Conservation (phyloP, 53 echinoderm and acorn worm genomes). For the Temnopleurus reevesii region DNA sequence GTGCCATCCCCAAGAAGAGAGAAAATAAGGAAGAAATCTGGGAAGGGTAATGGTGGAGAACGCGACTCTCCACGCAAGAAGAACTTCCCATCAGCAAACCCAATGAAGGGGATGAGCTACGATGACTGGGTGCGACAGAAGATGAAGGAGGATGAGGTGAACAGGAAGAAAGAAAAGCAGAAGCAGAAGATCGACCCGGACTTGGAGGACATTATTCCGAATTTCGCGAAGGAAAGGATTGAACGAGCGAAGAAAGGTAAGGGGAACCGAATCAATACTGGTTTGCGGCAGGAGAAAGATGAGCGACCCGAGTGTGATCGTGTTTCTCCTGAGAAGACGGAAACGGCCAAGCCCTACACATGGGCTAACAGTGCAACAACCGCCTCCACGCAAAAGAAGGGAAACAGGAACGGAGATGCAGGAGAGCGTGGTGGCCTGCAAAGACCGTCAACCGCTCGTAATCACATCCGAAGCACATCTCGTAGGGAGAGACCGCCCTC, state of each 20-base stretch:
- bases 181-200: conserved; percentile 60
- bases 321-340: neutral
- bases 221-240: conserved; percentile 74
- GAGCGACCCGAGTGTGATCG: conserved; percentile 42
- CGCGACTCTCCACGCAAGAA: neutral
- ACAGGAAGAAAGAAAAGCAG: conserved; percentile 43
- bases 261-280: conserved; percentile 61
- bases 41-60: neutral
- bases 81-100: conserved; percentile 65
- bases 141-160: conserved; percentile 41
- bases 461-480: neutral
- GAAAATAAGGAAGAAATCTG: neutral
- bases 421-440: neutral
- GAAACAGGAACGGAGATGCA: neutral
- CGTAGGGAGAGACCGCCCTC: neutral
- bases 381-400: neutral
- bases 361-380: neutral
- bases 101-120: conserved; percentile 69
- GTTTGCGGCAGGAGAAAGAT: neutral
- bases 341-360: neutral
- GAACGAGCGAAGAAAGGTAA: conserved; percentile 64
- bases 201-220: conserved; percentile 75
- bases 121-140: conserved; percentile 81
- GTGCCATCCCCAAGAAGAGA: conserved; percentile 28
- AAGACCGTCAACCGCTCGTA: conserved; percentile 4